A percentile compares a stretch with the other conserved stretches of the same genome.
These are phyloP conservation scores for Nerophis ophidion DNA, from an alignment of 2,113 vertebrate species.

Conservation along the genomic window DNA sequence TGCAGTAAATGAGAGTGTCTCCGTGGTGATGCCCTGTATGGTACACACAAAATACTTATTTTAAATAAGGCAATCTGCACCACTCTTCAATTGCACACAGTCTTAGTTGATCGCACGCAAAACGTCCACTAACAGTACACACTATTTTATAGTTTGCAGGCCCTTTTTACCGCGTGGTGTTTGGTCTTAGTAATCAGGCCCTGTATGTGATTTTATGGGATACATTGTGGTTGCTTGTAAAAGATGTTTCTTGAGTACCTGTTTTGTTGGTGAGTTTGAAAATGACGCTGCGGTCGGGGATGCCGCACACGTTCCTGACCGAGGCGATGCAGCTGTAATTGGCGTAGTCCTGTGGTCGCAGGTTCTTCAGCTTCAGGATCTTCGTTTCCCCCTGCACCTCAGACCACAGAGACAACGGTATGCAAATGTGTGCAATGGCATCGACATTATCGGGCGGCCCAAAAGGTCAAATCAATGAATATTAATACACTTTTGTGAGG, in stretches of 20 bases:
- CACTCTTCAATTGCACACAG: too few relatives aligned
- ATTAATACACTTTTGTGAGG: constrained; percentile 16
- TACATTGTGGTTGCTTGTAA: not conserved
- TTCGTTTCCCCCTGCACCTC: constrained; percentile 95
- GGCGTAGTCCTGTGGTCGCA: constrained; percentile 95
- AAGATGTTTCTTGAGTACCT: constrained; percentile 59
- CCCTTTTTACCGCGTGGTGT: too few relatives aligned
- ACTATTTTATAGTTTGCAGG: too few relatives aligned
- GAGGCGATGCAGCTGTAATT: constrained; percentile 99
- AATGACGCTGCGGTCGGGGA: constrained; percentile 90
- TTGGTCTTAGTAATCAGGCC: too few relatives aligned
- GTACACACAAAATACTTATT: too few relatives aligned
- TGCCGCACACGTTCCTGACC: constrained; percentile 90
- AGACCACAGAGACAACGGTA: constrained; percentile 67
- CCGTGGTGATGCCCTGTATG: too few relatives aligned
- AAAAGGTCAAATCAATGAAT: constrained; percentile 42
- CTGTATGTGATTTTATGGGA: too few relatives aligned
- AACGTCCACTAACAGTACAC: too few relatives aligned
- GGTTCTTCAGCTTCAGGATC: constrained; percentile 98
- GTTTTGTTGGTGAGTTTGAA: constrained; percentile 92
- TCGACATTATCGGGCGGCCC: constrained; percentile 24
- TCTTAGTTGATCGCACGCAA: too few relatives aligned
- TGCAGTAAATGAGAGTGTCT: too few relatives aligned
- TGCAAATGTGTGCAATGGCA: constrained; percentile 67
- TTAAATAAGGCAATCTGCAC: too few relatives aligned